phyloP scores from a whole-genome alignment of 2,113 vertebrate genomes.

The Gasterosteus nipponicus region DNA sequence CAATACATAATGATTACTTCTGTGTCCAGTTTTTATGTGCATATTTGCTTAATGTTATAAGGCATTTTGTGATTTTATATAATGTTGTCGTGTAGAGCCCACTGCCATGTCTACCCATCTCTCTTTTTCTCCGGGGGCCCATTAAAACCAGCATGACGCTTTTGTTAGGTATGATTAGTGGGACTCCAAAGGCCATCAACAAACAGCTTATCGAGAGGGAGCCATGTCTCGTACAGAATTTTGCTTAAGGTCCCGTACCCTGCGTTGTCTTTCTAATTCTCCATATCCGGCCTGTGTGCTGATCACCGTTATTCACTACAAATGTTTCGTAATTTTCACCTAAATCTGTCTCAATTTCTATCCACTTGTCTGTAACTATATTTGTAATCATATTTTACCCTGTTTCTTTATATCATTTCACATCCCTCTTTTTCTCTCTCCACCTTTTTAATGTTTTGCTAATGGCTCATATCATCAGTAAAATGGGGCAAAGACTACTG shows the following conservation, averaged over 20 bases:
- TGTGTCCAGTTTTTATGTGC: neutral
- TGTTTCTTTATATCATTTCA: neutral
- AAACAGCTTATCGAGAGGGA: slow-evolving; percentile 14
- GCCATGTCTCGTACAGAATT: slow-evolving; percentile 16
- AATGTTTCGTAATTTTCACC: slow-evolving; percentile 1
- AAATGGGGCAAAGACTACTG: slow-evolving; percentile 21
- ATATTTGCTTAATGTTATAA: slow-evolving; percentile 14
- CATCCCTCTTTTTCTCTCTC: neutral
- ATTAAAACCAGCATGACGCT: slow-evolving; percentile 43
- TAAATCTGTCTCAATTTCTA: neutral
- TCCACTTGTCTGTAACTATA: neutral
- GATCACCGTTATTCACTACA: slow-evolving; percentile 8
- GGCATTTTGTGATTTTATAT: neutral
- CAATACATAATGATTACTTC: neutral
- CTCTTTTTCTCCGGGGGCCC: slow-evolving; percentile 22
- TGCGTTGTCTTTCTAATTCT: neutral
- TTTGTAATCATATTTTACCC: neutral
- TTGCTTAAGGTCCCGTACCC: neutral
- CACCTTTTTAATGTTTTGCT: slow-evolving; percentile 8
- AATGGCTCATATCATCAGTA: slow-evolving; percentile 25
- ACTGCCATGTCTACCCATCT: slow-evolving; percentile 13
- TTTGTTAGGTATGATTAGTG: slow-evolving; percentile 20
- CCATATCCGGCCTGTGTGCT: neutral
- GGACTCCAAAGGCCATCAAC: slow-evolving; percentile 20
- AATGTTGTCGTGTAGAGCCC: neutral